Percentiles rank a stretch among this genome's conserved stretches.
phyloP scores from a whole-genome alignment of 2,797 vertebrate genomes.

The Parauchenoglanis punctatus region DNA sequence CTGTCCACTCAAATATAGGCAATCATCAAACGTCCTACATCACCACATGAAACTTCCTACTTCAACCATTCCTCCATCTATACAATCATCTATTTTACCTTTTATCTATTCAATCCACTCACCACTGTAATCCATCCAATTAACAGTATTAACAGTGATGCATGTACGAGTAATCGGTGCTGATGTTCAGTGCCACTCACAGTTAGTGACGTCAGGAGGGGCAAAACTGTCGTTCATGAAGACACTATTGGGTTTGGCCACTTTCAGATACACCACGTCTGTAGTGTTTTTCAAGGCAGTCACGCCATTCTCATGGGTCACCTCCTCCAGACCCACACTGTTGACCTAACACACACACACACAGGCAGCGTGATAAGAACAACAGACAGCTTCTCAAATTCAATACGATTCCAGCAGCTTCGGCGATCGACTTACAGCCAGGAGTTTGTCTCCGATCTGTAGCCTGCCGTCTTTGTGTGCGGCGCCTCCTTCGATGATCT shows the following conservation, averaged over 20 bases:
- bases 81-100: neutral
- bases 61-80: neutral
- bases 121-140: neutral
- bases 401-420: neutral
- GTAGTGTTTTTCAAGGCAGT: slow-evolving; percentile 95
- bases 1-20: neutral
- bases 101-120: neutral
- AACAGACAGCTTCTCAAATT: neutral
- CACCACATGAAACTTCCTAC: neutral
- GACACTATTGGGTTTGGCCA: slow-evolving; percentile 92
- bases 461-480: slow-evolving; percentile 94
- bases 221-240: slow-evolving; percentile 91
- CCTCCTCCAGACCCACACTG: slow-evolving; percentile 86
- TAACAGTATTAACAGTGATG: too few relatives aligned
- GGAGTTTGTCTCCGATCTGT: slow-evolving; percentile 96
- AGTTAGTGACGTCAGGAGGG: slow-evolving; percentile 87
- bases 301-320: slow-evolving; percentile 96
- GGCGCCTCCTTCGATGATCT: slow-evolving; percentile 95
- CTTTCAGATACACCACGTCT: slow-evolving; percentile 93
- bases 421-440: slow-evolving; percentile 82
- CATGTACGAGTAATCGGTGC: neutral
- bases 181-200: slow-evolving; percentile 75
- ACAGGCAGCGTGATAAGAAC: neutral
- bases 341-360: slow-evolving; percentile 81
- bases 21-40: neutral